Evolutionary conservation across 2,888 invertebrate genomes (phyloP), one percentile per base, ranked within the genome.

Genomic region (Lasioglossum malachurum): DNA sequence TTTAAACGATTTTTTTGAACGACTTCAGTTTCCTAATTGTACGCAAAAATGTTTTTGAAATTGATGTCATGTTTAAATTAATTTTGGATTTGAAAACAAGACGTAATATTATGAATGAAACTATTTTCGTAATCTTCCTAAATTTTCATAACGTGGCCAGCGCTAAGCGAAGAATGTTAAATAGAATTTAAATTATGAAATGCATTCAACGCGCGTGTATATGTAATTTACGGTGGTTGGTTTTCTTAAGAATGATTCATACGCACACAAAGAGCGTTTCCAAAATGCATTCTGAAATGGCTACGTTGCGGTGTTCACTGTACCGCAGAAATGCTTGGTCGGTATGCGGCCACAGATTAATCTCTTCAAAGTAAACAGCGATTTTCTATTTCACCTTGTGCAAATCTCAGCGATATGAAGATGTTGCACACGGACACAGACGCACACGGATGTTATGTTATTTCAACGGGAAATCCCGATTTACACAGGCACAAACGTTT

Each of bases 351-450:
- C 73, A 46, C n/a, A 19, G 44, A 73, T 73, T 41, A 73, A 73
- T 73, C 71, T 41, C 5, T n/a, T 38, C 71, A 71, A 71, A 71
- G 71, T 41, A 71, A 41, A 71, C 41, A 71, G 41, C n/a, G 41
- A 71, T 71, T 71, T 71, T 71, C 71, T n/a, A 71, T 71, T 71
- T 71, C n/a, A 38, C 41, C 41, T n/a, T 41, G n/a, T 41, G 71
- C 4, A 38, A 41, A 71, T 41, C n/a, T 41, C 14, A 41, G n/a
- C n/a, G 41, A 41, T 71, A 38, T 5, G 71, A 41, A n/a, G n/a
- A 41, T 41, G 38, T 23, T 35, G 23, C 23, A 53, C 49, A 19
- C 49, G 19, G 12, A n/a, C 12, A 12, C 4, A 12, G 12, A 10
- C n/a, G 12, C n/a, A 1, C 69, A 23, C 23, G 23, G 12, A 19